Base-by-base conservation (phyloP, 2,888 invertebrate genomes). In the Lordiphosa andalusiaca region DNA sequence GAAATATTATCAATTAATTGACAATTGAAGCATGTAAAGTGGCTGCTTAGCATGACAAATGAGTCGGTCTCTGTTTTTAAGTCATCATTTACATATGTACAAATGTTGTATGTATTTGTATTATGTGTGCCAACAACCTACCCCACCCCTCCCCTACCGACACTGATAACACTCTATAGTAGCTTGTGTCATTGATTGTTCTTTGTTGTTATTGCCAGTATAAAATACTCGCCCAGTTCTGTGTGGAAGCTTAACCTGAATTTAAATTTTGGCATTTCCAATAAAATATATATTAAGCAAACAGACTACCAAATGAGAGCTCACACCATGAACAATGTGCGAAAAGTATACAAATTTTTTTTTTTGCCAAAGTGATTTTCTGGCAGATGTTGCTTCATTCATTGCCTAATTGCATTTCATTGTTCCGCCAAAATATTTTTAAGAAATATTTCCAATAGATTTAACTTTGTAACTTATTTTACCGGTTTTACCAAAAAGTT, bases 261-360 rank as follows among this genome's bases (percentile, higher is more conserved):
- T n/a, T 4, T 5, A 4, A 13, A 42, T 25, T 25, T 58, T 58
- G 53, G 46, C 53, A 51, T 58, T 63, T 58, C 7, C 10, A 41
- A 41, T n/a, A 41, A 60, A 60, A 54, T 54, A 40, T 54, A 40
- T 50, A 38, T 50, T 38, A 51, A 38, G n/a, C 16, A 63, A 63
- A 61, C 40, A 33, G 30, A 33, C 49, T 16, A 16, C 48, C 44
- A 48, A 39, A 25, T 48, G 49, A n/a, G 30, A 19, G 37, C 30
- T 25, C 7, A 42, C 16, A n/a, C 25, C 51, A 51, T 61, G 61
- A 63, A 63, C 63, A 62, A 47, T 21, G 52, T 48, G 40, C 41
- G 23, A 52, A 39, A 16, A 19, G 39, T 12, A 23, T 12, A 55
- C 21, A 23, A n/a, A n/a, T n/a, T n/a, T n/a, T n/a, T n/a, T 46